phyloP scores from a whole-genome alignment of 2,888 invertebrate genomes.

The Drosophila prostipennis region DNA sequence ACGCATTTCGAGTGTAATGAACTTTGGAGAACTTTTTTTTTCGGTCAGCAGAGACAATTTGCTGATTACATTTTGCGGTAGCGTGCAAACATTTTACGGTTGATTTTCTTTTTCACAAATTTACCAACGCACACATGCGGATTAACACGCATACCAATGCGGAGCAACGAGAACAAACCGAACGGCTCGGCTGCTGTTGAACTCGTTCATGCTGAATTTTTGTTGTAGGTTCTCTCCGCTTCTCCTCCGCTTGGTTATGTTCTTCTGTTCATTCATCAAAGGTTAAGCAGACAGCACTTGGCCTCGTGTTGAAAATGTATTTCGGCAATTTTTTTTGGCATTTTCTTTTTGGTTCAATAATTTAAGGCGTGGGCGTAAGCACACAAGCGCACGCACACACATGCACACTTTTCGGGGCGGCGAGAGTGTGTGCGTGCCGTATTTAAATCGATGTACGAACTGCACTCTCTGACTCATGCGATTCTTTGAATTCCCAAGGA shows the following conservation, averaged over 20 bases:
- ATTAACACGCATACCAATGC: conserved; percentile 8
- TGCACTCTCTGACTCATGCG: conserved; percentile 63
- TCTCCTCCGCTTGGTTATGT: conserved; percentile 25
- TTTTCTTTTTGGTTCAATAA: conserved; percentile 23
- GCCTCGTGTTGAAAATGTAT: conserved; percentile 34
- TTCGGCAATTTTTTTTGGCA: conserved; percentile 22
- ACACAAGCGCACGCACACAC: conserved; percentile 8
- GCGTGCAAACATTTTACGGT: conserved; percentile 43
- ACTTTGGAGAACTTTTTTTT: conserved; percentile 21
- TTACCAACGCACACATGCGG: conserved; percentile 9
- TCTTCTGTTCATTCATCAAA: conserved; percentile 49
- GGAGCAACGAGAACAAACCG: conserved; percentile 51
- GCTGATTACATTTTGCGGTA: conserved; percentile 23
- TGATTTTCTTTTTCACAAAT: conserved; percentile 40
- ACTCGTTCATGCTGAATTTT: conserved; percentile 63
- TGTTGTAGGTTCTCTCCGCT: conserved; percentile 48
- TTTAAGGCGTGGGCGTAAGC: conserved; percentile 44
- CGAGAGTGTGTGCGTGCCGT: conserved; percentile 20
- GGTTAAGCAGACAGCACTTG: conserved; percentile 48
- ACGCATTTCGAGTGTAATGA: conserved; percentile 51
- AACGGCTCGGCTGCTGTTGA: conserved; percentile 56
- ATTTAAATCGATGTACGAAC: conserved; percentile 33
- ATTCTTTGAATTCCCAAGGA: conserved; percentile 49
- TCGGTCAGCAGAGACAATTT: conserved; percentile 18
- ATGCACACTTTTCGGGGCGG: conserved; percentile 6